These are phyloP conservation scores for Osmerus mordax DNA, from an alignment of 2,113 vertebrate genomes.

Conservation along the genomic window DNA sequence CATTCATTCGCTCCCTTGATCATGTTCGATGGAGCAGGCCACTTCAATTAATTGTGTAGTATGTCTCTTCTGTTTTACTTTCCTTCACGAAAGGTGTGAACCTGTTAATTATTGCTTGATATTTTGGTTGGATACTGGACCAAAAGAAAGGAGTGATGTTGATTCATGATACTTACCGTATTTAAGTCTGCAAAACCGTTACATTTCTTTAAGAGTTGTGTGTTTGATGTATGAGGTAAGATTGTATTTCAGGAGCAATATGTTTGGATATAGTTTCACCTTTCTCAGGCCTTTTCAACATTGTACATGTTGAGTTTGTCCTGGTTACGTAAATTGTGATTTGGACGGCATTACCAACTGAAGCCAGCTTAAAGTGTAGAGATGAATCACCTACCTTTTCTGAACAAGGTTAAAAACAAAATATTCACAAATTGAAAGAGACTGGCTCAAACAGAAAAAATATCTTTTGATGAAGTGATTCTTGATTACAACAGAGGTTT, in stretches of 20 bases:
- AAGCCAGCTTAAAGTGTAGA: neutral
- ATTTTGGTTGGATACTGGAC: neutral
- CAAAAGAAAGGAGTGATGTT: neutral
- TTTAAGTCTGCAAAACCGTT: neutral
- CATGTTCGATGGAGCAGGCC: too few relatives aligned
- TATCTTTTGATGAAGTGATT: too few relatives aligned
- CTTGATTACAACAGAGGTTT: too few relatives aligned
- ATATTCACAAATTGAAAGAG: too few relatives aligned
- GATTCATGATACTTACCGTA: neutral
- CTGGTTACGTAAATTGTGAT: neutral
- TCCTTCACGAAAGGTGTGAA: neutral
- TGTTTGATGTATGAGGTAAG: neutral
- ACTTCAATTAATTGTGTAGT: slow-evolving; percentile 12
- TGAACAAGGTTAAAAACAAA: too few relatives aligned
- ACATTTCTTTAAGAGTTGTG: neutral
- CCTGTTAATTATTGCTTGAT: neutral
- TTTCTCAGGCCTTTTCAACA: slow-evolving; percentile 27
- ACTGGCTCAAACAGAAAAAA: too few relatives aligned
- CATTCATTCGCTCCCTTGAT: too few relatives aligned
- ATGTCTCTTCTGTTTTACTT: slow-evolving; percentile 11
- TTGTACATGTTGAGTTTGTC: slow-evolving; percentile 27
- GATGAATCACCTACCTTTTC: neutral
- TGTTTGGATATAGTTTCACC: slow-evolving; percentile 12
- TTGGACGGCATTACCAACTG: slow-evolving; percentile 18
- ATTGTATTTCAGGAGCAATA: slow-evolving; percentile 17